Evolutionary conservation across 2,888 invertebrate species (phyloP).

Genomic region (Apoderus coryli): DNA sequence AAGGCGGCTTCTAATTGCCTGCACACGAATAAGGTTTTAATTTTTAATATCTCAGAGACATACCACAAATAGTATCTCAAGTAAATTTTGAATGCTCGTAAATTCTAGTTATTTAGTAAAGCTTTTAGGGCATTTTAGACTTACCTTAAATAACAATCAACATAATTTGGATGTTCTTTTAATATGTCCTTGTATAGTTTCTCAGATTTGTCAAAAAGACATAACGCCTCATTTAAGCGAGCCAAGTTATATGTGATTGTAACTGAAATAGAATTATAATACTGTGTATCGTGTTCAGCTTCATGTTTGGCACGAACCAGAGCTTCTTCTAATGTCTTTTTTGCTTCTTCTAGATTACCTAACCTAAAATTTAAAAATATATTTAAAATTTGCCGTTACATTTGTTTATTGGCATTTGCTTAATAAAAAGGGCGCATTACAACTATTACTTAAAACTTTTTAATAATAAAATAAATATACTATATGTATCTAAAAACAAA

Average conservation of each 20-base stretch:
- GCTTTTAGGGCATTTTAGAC: conserved; percentile 34
- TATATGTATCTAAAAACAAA: too few species aligned
- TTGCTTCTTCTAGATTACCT: conserved; percentile 74
- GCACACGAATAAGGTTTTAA: too few species aligned
- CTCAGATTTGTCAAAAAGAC: conserved; percentile 87
- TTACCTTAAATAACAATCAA: conserved; percentile 79
- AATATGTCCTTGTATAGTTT: conserved; percentile 93
- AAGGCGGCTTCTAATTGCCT: too few species aligned
- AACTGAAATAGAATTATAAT: conserved; percentile 92
- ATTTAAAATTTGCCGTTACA: too few species aligned
- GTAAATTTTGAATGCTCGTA: too few species aligned
- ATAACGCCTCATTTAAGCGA: conserved; percentile 82
- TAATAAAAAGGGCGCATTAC: too few species aligned
- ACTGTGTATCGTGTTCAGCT: conserved; percentile 74
- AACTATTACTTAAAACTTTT: too few species aligned
- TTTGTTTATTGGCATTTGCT: too few species aligned
- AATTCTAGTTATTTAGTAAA: too few species aligned
- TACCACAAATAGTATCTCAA: too few species aligned
- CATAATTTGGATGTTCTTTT: conserved; percentile 94
- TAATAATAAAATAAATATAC: too few species aligned
- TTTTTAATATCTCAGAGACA: too few species aligned
- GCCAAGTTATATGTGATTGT: conserved; percentile 95
- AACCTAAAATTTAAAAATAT: conserved; percentile 39
- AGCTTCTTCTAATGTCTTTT: conserved; percentile 72
- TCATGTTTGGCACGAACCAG: conserved; percentile 71